Evolutionary conservation across 2,888 invertebrate species (phyloP).

Genomic region (Chydorus sphaericus): DNA sequence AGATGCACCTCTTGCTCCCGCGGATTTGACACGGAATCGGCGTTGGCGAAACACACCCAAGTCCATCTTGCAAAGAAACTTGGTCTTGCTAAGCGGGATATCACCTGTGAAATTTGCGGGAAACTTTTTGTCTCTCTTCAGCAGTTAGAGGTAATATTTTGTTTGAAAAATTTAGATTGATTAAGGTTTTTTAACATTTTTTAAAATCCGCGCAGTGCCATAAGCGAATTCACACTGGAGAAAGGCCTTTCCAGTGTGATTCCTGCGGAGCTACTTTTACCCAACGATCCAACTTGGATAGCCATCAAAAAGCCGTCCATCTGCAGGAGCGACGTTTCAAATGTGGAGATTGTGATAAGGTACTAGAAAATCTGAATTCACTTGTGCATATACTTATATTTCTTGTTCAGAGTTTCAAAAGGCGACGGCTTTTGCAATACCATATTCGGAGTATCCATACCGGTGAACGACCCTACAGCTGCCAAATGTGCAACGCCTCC

Average conservation of each 20-base stretch:
- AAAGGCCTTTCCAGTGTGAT: slow-evolving; percentile 43
- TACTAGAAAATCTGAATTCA: neutral
- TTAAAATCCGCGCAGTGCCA: slow-evolving; percentile 33
- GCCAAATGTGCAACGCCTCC: slow-evolving; percentile 53
- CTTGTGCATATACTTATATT: neutral
- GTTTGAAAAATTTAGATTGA: slow-evolving; percentile 26
- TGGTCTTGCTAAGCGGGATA: slow-evolving; percentile 47
- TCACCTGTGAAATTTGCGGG: slow-evolving; percentile 49
- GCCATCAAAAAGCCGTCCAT: slow-evolving; percentile 64
- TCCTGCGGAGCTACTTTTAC: slow-evolving; percentile 56
- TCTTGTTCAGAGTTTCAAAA: slow-evolving; percentile 46
- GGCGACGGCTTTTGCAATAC: slow-evolving; percentile 56
- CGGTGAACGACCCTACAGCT: slow-evolving; percentile 59
- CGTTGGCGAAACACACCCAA: slow-evolving; percentile 59
- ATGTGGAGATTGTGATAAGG: slow-evolving; percentile 28
- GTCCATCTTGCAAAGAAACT: slow-evolving; percentile 65
- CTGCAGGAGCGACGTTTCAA: slow-evolving; percentile 39
- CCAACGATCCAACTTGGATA: slow-evolving; percentile 65
- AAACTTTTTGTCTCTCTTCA: slow-evolving; percentile 61
- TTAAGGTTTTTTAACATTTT: neutral
- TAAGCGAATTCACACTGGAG: slow-evolving; percentile 56
- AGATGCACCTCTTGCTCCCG: slow-evolving; percentile 36
- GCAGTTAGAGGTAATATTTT: slow-evolving; percentile 42
- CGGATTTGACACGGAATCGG: slow-evolving; percentile 60
- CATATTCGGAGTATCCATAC: slow-evolving; percentile 68